Evolutionary conservation across 2,113 vertebrate genomes (phyloP), one percentile per base, ranked within the genome.

Genomic region (Burhinus oedicnemus): DNA sequence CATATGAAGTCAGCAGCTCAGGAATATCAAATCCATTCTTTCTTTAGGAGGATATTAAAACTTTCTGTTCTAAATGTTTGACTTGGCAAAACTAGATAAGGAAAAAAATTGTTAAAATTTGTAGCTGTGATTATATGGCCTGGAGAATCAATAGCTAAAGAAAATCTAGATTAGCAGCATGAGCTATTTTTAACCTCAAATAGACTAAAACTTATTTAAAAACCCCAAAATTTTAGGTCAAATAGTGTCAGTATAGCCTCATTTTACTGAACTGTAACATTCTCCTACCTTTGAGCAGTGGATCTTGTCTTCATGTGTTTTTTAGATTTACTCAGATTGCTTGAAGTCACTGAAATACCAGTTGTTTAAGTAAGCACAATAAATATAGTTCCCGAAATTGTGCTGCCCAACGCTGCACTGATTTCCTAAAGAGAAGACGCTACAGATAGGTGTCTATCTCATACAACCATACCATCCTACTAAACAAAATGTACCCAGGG

Each of bases 201-300:
- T 13, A 2, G 2, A 40, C 8, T 30, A 81, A 61, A 81, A 57
- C 3, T 26, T 55, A 15, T 18, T 66, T 57, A 29, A 55, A 55
- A 5, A 1, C 2, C 2, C 3, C 2, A 18, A 21, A 70, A 54
- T 49, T 25, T 77, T 90, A 62, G 9, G 15, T 52, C 2, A 1
- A 38, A 58, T 36, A 69, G 2, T 62, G 30, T 64, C 60, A 85
- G 23, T 71, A 47, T 27, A 40, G 7, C 21, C 34, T 69, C 17
- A 70, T 2, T 62, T 51, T 58, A 44, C 17, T 72, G 34, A 80
- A 32, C 20, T 64, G 7, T 49, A 80, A 52, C 26, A 30, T 47
- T 27, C 12, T 68, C 19, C 34, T 79, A 13, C 9, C 16, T 78
- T 57, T 83, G 32, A 86, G 25, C 8, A 30, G 26, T 36, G 34